Base-by-base conservation (phyloP, 2,888 invertebrate species). In the Lissocephala sabroskyi region DNA sequence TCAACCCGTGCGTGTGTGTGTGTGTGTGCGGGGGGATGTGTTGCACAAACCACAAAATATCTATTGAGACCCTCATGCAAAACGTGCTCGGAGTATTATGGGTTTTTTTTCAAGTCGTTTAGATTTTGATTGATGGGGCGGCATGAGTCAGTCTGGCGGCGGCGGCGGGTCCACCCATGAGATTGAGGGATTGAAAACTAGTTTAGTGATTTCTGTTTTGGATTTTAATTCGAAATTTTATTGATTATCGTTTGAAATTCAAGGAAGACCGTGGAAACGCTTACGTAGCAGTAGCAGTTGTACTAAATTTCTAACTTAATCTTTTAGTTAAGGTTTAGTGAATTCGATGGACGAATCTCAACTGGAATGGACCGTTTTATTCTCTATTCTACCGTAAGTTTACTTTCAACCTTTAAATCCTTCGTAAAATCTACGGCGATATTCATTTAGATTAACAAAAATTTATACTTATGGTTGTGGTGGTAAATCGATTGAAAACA, bases 401-500 rank as follows among this genome's bases (percentile, higher is more conserved):
- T 63, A 65, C 77, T 73, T 76, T 70, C 74, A 68, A 64, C 74
- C 76, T 76, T 65, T 68, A 62, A 16, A 65, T 60, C 62, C 74
- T 70, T 56, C 76, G 49, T 51, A 54, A 52, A 59, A 58, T 56
- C 60, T 59, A 44, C 54, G 53, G 52, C 49, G 68, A 65, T 62
- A 30, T 49, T n/a, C n/a, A n/a, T n/a, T n/a, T n/a, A n/a, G n/a
- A n/a, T n/a, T n/a, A n/a, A n/a, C n/a, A n/a, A n/a, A n/a, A n/a
- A n/a, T n/a, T n/a, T n/a, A n/a, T n/a, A n/a, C n/a, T n/a, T n/a
- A n/a, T n/a, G n/a, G n/a, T n/a, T n/a, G n/a, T n/a, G n/a, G n/a
- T n/a, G n/a, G n/a, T n/a, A n/a, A n/a, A n/a, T n/a, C n/a, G n/a
- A n/a, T n/a, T n/a, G 59, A 51, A 73, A 68, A 76, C 68, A 68